Evolutionary conservation across 2,797 vertebrate genomes (phyloP), one percentile per base, ranked within the genome.

Genomic region (Lepilemur septentrionalis): DNA sequence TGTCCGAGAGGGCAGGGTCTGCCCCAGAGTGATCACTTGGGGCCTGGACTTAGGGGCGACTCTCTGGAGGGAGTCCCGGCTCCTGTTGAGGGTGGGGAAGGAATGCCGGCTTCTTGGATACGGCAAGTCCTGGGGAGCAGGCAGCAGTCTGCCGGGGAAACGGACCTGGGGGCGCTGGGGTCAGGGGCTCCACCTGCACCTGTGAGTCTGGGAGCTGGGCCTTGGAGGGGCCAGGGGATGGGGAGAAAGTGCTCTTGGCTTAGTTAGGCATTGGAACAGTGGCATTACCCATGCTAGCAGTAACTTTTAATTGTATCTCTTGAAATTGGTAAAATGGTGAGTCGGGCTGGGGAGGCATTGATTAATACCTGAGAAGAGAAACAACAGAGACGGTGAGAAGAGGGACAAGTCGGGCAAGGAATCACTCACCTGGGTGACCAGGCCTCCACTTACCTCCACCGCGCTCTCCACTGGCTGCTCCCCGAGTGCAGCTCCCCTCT

Each of bases 381-480:
- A 99, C 98, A 99, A 99, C 98, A 99, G 98, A 99, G 98, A 99
- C 96, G 96, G 98, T 99, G 98, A 99, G 99, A 98, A 98, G 99
- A 94, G 98, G 98, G 98, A 96, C 94, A 91, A 41, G 93, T 72
- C 59, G 98, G 98, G 97, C 98, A 97, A 95, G 95, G 97, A 95
- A 91, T 96, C 98, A 99, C 98, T 98, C 98, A 98, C 98, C 98
- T 98, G 98, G 98, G 98, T 97, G 87, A 91, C 98, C 98, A 98
- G 97, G 98, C 98, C 97, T 98, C 98, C 98, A 99, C 99, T 99
- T 99, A 99, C 99, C 99, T 99, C 99, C 97, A 99, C 99, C 96
- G 99, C 98, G 98, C 99, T 99, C 98, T 99, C 99, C 89, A 98
- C 98, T 0, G 99, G 99, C 98, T 99, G 99, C 98, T 99, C 99